Evolutionary conservation across 1,140 invertebrate genomes (phyloP).

Genomic region (Drosophila pandora): DNA sequence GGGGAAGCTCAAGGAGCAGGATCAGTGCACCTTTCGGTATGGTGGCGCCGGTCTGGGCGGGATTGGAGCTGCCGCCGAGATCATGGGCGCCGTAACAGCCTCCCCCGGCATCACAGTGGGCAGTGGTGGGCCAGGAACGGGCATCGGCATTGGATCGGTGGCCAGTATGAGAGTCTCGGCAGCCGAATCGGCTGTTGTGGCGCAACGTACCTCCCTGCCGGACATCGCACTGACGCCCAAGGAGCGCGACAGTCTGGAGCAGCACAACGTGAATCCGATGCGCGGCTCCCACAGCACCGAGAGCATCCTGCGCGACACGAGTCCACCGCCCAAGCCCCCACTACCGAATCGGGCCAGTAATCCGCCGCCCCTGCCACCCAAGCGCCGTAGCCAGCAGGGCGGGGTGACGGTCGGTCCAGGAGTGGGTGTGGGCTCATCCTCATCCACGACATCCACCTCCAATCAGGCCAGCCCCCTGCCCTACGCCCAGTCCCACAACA

Average conservation of each 20-base stretch:
- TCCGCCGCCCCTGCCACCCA: conserved; percentile 91
- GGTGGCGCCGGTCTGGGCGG: conserved; percentile 54
- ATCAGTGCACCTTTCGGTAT: conserved; percentile 70
- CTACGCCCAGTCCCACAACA: conserved; percentile 69
- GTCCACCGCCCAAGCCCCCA: conserved; percentile 93
- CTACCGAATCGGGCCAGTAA: conserved; percentile 86
- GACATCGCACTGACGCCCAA: conserved; percentile 93
- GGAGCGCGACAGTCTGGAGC: conserved; percentile 81
- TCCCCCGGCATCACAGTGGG: conserved; percentile 8
- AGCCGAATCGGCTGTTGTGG: conserved; percentile 62
- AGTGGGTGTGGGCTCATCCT: conserved; percentile 12
- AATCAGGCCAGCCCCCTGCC: conserved; percentile 72
- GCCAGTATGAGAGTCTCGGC: conserved; percentile 49
- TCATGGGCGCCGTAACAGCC: conserved; percentile 63
- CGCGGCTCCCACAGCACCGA: conserved; percentile 90
- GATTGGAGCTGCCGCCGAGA: conserved; percentile 68
- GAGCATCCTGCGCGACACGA: conserved; percentile 85
- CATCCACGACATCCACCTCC: conserved; percentile 44
- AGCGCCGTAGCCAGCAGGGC: conserved; percentile 85
- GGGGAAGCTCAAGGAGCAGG: conserved; percentile 87
- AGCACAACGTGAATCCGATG: conserved; percentile 85
- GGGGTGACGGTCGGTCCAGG: not conserved
- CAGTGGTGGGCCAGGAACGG: conserved; percentile 16
- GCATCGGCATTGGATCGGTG: conserved; percentile 10
- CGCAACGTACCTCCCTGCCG: conserved; percentile 85